These are phyloP conservation scores for Leucophenga maculata DNA, from an alignment of 2,888 invertebrate species.

Conservation along the genomic window DNA sequence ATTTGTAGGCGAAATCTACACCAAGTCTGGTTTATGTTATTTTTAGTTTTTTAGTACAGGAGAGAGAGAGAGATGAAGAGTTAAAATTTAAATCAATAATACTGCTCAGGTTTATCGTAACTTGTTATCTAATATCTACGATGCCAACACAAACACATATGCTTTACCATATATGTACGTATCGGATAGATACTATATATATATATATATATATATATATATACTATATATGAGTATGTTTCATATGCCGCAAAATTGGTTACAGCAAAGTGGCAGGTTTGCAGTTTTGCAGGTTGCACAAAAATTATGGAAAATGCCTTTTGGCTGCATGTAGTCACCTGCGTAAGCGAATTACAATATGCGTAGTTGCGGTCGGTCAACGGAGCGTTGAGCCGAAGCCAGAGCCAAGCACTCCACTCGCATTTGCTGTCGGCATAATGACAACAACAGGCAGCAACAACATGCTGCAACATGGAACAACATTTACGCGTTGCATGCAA, in stretches of 20 bases:
- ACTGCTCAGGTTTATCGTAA: slow-evolving; percentile 53
- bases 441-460: slow-evolving; percentile 21
- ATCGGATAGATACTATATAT: too few relatives aligned
- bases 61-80: neutral
- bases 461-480: slow-evolving; percentile 10
- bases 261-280: slow-evolving; percentile 10
- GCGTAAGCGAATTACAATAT: slow-evolving; percentile 62
- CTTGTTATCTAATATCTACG: slow-evolving; percentile 58
- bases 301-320: slow-evolving; percentile 35
- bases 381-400: slow-evolving; percentile 4
- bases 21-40: slow-evolving; percentile 8
- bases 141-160: neutral
- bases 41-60: neutral
- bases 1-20: slow-evolving; percentile 46
- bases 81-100: slow-evolving; percentile 61
- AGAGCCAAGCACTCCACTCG: slow-evolving; percentile 23
- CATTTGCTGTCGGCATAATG: slow-evolving; percentile 19
- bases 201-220: too few relatives aligned
- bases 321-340: slow-evolving; percentile 58
- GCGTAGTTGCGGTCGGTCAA: slow-evolving; percentile 1
- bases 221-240: too few relatives aligned
- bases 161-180: neutral
- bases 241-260: slow-evolving; percentile 3
- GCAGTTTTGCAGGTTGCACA: slow-evolving; percentile 37
- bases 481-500: slow-evolving; percentile 46